phyloP scores from a whole-genome alignment of 1,140 invertebrate species.

The Aculops lycopersici region DNA sequence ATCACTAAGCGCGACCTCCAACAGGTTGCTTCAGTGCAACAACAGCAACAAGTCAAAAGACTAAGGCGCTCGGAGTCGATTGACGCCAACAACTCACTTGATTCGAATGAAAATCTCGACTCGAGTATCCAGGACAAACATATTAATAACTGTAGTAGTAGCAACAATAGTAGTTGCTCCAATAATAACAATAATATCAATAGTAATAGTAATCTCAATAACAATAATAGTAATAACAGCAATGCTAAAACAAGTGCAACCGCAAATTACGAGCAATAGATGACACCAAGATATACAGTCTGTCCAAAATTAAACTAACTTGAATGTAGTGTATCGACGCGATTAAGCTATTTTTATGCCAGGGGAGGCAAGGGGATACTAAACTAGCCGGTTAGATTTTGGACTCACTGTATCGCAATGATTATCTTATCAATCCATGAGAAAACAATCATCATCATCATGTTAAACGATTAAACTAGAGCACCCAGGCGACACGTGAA shows the following conservation, averaged over 20 bases:
- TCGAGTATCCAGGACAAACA: neutral
- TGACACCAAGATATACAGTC: too few relatives aligned
- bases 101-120: neutral
- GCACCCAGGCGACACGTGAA: too few relatives aligned
- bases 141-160: neutral
- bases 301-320: too few relatives aligned
- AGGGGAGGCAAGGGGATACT: too few relatives aligned
- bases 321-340: too few relatives aligned
- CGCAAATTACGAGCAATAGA: neutral
- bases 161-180: neutral
- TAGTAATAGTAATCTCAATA: neutral
- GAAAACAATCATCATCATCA: too few relatives aligned
- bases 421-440: too few relatives aligned
- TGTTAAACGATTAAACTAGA: too few relatives aligned
- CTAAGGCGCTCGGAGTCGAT: neutral
- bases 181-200: neutral
- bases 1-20: neutral
- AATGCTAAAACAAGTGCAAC: neutral
- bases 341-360: too few relatives aligned
- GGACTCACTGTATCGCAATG: too few relatives aligned
- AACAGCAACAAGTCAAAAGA: neutral
- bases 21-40: neutral
- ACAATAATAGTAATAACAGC: neutral
- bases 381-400: too few relatives aligned
- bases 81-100: neutral